Evolutionary conservation across 2,113 vertebrate species (phyloP).

Genomic region (Notothenia rossii): DNA sequence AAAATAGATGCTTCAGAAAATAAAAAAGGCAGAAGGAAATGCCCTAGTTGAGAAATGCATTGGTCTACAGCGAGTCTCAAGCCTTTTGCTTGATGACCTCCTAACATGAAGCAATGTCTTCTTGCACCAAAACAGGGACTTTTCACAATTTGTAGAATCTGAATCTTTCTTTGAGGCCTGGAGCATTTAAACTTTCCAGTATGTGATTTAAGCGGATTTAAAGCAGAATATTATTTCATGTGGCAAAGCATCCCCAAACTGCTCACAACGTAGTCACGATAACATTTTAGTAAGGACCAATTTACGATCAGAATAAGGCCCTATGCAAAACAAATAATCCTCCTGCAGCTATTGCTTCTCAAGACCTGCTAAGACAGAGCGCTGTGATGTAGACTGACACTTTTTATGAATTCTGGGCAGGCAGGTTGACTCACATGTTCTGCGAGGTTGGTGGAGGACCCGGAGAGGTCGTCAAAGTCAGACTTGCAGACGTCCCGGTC

Average conservation of each 20-base stretch:
- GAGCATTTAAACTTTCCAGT: no score
- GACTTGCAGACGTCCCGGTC: slow-evolving; percentile 96
- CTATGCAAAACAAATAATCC: not conserved
- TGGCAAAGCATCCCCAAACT: not conserved
- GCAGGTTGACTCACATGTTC: slow-evolving; percentile 89
- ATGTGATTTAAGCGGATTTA: not conserved
- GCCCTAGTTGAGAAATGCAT: not conserved
- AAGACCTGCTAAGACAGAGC: no score
- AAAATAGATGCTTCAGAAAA: slow-evolving; percentile 39
- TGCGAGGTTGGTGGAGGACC: slow-evolving; percentile 94
- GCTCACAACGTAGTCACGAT: not conserved
- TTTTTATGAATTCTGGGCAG: not conserved
- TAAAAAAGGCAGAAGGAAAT: not conserved
- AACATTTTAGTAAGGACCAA: not conserved
- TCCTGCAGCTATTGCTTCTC: not conserved
- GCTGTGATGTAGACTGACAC: no score
- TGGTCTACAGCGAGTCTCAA: not conserved
- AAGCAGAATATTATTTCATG: not conserved
- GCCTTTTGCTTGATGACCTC: not conserved
- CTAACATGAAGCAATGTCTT: not conserved
- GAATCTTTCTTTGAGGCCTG: not conserved
- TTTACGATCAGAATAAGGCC: not conserved
- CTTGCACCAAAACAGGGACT: not conserved
- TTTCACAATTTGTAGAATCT: not conserved
- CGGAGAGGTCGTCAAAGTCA: slow-evolving; percentile 95